phyloP scores from a whole-genome alignment of 2,797 vertebrate genomes.

The Limosa lapponica region DNA sequence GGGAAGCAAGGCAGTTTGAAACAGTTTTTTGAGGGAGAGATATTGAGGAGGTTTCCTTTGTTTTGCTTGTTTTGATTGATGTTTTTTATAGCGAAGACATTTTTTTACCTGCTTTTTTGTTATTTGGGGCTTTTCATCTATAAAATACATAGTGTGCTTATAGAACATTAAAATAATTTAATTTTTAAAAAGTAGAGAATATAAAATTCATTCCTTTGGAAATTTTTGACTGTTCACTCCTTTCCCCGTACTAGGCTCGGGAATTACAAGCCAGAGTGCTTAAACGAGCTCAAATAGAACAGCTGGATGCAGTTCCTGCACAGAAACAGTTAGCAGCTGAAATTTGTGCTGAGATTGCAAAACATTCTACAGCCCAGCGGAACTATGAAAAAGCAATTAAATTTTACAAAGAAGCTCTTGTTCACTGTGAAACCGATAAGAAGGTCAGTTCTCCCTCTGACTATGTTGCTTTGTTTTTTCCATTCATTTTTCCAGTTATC shows the following conservation, averaged over 20 bases:
- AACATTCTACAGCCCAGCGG: conserved; percentile 90
- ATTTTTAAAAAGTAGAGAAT: not conserved
- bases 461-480: conserved; percentile 5
- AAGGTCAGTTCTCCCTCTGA: conserved; percentile 85
- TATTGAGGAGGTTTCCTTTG: too few relatives aligned
- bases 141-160: not conserved
- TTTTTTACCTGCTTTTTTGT: not conserved
- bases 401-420: conserved; percentile 99
- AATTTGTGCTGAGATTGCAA: conserved; percentile 96
- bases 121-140: not conserved
- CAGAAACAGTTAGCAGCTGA: conserved; percentile 95
- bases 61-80: not conserved
- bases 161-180: not conserved
- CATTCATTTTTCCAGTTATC: not conserved
- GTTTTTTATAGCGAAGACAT: not conserved
- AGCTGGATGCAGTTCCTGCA: conserved; percentile 87
- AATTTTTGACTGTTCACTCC: not conserved
- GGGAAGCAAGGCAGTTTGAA: not conserved
- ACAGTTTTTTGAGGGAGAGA: not conserved
- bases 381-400: conserved; percentile 96
- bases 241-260: conserved; percentile 81
- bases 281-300: conserved; percentile 92
- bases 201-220: not conserved
- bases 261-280: conserved; percentile 94
- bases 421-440: conserved; percentile 95